Conservation (phyloP, 2,113 vertebrate genomes). For the Bucco capensis region DNA sequence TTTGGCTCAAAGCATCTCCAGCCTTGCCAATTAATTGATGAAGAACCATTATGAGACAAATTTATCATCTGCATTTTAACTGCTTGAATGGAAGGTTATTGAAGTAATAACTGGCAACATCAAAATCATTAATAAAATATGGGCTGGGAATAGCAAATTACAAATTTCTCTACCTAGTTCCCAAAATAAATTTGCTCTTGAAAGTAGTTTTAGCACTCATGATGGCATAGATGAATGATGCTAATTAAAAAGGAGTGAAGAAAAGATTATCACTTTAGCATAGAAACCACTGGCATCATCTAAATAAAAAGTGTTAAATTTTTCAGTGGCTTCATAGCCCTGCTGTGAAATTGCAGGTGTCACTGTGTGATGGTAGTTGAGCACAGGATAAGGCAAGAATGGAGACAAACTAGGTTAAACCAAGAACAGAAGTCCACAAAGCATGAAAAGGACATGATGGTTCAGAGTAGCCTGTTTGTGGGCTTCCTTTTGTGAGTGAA, state of each 20-base stretch:
- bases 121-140: slow-evolving; percentile 75
- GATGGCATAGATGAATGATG: slow-evolving; percentile 57
- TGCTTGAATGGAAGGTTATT: slow-evolving; percentile 52
- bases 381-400: slow-evolving; percentile 33
- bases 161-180: slow-evolving; percentile 48
- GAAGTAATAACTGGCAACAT: slow-evolving; percentile 58
- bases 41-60: slow-evolving; percentile 56
- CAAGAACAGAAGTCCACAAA: not conserved
- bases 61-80: slow-evolving; percentile 57
- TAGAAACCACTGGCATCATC: slow-evolving; percentile 36
- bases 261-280: slow-evolving; percentile 60
- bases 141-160: slow-evolving; percentile 41
- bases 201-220: slow-evolving; percentile 22
- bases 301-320: slow-evolving; percentile 60
- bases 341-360: slow-evolving; percentile 60
- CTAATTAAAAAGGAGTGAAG: slow-evolving; percentile 63
- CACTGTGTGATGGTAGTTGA: not conserved
- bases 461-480: not conserved
- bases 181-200: slow-evolving; percentile 53
- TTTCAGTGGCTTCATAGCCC: slow-evolving; percentile 55
- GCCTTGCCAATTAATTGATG: slow-evolving; percentile 51
- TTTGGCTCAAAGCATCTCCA: slow-evolving; percentile 9
- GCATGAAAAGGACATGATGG: not conserved
- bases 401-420: not conserved
- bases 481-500: not conserved